Percentiles rank a stretch among this genome's conserved stretches.
These are phyloP conservation scores for Phortica variegata DNA, from an alignment of 1,140 invertebrate genomes.

Conservation along the genomic window DNA sequence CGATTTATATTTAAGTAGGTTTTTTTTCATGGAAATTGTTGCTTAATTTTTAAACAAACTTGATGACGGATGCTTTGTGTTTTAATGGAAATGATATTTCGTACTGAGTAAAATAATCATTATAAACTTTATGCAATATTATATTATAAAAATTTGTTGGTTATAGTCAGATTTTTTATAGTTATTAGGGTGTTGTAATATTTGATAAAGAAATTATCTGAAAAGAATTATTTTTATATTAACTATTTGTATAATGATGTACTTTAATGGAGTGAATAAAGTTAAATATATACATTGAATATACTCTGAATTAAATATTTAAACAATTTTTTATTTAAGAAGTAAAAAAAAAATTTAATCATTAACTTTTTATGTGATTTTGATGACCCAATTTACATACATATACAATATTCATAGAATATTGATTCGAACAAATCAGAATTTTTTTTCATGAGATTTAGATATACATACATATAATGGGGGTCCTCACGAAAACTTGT, in stretches of 20 bases:
- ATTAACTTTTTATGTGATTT: neutral
- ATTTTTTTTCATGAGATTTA: no score
- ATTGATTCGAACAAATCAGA: no score
- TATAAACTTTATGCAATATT: conserved; percentile 32
- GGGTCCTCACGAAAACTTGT: no score
- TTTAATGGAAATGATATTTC: conserved; percentile 36
- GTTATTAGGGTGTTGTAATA: conserved; percentile 24
- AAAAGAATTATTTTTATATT: conserved; percentile 44
- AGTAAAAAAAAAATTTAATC: neutral
- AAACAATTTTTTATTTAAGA: neutral
- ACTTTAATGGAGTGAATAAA: neutral
- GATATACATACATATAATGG: no score
- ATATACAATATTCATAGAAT: no score
- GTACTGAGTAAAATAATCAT: conserved; percentile 33
- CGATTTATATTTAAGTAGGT: conserved; percentile 42
- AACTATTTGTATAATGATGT: conserved; percentile 12
- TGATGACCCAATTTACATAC: neutral
- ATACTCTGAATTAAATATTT: neutral
- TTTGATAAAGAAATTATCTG: conserved; percentile 14
- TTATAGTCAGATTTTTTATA: conserved; percentile 41
- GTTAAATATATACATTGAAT: neutral
- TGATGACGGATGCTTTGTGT: conserved; percentile 39
- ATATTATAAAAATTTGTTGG: conserved; percentile 30
- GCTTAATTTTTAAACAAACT: conserved; percentile 43
- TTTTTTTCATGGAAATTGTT: conserved; percentile 52